Percentiles rank a stretch among this genome's conserved stretches.
Conservation (phyloP, 2,797 vertebrate species). For the Discoglossus pictus region DNA sequence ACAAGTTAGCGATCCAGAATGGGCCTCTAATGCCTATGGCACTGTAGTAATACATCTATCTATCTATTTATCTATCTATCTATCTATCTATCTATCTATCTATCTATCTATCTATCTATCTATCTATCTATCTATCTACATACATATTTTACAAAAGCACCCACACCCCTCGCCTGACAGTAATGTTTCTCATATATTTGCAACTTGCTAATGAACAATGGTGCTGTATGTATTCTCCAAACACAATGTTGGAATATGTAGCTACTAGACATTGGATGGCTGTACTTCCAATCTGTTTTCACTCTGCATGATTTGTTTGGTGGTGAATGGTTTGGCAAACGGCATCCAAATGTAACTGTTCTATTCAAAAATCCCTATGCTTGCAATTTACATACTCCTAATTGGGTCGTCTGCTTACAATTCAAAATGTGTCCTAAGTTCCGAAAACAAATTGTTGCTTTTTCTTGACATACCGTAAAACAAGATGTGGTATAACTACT, state of each 20-base stretch:
- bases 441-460: conserved; percentile 1
- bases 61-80: no score
- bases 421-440: conserved; percentile 11
- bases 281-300: conserved; percentile 42
- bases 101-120: no score
- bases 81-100: no score
- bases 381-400: conserved; percentile 31
- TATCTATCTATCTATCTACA: no score
- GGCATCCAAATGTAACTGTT: conserved; percentile 16
- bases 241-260: conserved; percentile 22
- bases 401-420: conserved; percentile 38
- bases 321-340: conserved; percentile 47
- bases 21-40: no score
- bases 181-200: no score
- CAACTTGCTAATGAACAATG: no score
- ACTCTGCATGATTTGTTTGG: conserved; percentile 51
- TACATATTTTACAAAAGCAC: no score
- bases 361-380: conserved; percentile 22
- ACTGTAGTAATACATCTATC: no score
- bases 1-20: no score
- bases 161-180: no score
- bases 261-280: conserved; percentile 20
- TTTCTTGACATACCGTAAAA: conserved; percentile 22
- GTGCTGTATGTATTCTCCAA: no score
- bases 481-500: conserved; percentile 32